phyloP scores from a whole-genome alignment of 2,113 vertebrate species.

The Gnathochromis pfefferi region DNA sequence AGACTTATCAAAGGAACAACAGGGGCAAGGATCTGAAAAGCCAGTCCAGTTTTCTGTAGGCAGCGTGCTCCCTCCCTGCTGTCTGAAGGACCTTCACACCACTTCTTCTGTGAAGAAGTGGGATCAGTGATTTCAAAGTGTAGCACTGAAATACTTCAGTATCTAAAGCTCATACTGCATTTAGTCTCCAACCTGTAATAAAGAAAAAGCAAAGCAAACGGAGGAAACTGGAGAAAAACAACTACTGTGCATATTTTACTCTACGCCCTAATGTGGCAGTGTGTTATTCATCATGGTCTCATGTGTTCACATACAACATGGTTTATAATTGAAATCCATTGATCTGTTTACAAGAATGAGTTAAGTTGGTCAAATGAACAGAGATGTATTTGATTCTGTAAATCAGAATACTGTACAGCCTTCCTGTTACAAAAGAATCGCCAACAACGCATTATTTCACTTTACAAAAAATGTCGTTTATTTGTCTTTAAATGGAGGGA shows the following conservation, averaged over 20 bases:
- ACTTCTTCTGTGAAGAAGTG: not conserved
- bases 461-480: accelerated
- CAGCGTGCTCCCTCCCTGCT: not conserved
- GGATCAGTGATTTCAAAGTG: not conserved
- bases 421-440: not conserved
- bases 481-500: not conserved
- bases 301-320: not conserved
- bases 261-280: not conserved
- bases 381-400: not conserved
- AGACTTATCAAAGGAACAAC: not conserved
- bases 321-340: not conserved
- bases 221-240: not conserved
- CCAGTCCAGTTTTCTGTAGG: not conserved
- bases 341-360: not conserved
- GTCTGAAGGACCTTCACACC: not conserved
- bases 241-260: not conserved
- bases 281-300: not conserved
- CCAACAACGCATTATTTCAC: not conserved
- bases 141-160: not conserved
- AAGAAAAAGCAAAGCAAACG: not conserved
- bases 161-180: not conserved
- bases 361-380: not conserved
- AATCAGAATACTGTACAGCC: not conserved
- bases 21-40: not conserved
- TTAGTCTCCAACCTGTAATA: not conserved